Evolutionary conservation across 2,888 invertebrate genomes (phyloP), one percentile per base, ranked within the genome.

Genomic region (Drosophila setosimentum): DNA sequence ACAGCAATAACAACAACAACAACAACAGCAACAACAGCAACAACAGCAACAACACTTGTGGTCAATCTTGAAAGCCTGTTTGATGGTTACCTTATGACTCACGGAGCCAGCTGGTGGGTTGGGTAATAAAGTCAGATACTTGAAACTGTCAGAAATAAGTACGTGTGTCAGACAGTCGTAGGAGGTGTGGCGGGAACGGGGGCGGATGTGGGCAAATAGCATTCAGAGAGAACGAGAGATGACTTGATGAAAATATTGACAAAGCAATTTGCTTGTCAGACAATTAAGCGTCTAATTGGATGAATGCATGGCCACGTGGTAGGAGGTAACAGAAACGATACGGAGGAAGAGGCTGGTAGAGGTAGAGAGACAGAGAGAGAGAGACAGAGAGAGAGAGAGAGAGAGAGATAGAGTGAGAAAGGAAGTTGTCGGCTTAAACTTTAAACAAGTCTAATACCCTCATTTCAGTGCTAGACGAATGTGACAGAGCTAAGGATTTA

Each of bases 191-290:
- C 11, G 42, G 53, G 24, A 54, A 35, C 48, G 50, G 24, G 13
- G 1, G 45, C 2, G 18, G 10, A 13, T 7, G 7, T 2, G 11
- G 18, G 24, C 7, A 45, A 24, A 45, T 24, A 45, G 42, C 37
- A 61, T 21, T 32, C 49, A 51, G 49, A 64, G 62, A 55, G 51
- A 30, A 50, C 8, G 30, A 29, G 70, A 73, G 73, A 85, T 87
- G 89, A 89, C 89, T 87, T 77, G 82, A 76, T 75, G 87, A 85
- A 87, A 89, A 87, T 87, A 87, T 87, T 87, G 87, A 87, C 87
- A 87, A 87, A 87, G 89, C 87, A 87, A 87, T 87, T 87, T 87
- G 87, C 89, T 82, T 87, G 87, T 87, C 87, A 87, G 89, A 87
- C 87, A 87, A 87, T 87, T 87, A 87, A 87, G 89, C 83, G 83